Percentiles rank a stretch among this genome's conserved stretches.
phyloP scores from a whole-genome alignment of 2,113 vertebrate species.

The Megaceryle maxima region DNA sequence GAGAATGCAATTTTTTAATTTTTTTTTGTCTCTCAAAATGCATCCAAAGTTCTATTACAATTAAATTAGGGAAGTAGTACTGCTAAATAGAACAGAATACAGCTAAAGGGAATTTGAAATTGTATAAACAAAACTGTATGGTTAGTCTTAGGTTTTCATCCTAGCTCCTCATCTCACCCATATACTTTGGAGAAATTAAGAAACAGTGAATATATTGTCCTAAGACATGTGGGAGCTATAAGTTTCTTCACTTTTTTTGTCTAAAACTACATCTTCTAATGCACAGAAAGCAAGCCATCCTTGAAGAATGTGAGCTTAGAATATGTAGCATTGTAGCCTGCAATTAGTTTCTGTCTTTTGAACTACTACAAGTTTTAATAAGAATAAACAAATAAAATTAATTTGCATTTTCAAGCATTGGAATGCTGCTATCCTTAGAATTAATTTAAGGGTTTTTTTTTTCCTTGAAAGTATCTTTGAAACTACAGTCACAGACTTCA shows the following conservation, averaged over 20 bases:
- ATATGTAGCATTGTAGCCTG: not conserved
- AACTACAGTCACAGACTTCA: slow-evolving; percentile 29
- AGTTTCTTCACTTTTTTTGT: not conserved
- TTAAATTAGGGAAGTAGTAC: not conserved
- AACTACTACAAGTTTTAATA: slow-evolving; percentile 20
- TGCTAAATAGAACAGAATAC: not conserved
- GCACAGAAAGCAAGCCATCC: not conserved
- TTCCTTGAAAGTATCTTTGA: slow-evolving; percentile 40
- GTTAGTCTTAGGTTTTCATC: not conserved
- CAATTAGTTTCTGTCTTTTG: slow-evolving; percentile 14
- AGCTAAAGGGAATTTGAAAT: not conserved
- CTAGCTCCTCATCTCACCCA: not conserved
- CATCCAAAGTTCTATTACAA: not conserved
- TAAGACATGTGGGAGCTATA: not conserved
- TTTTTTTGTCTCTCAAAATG: not conserved
- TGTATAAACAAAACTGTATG: not conserved
- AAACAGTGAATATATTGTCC: not conserved
- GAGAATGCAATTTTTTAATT: not conserved
- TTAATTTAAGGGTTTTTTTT: not conserved
- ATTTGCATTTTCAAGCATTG: slow-evolving; percentile 1
- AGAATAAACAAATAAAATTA: slow-evolving; percentile 19
- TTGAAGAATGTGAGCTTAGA: not conserved
- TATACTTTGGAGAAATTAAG: not conserved
- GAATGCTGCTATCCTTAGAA: slow-evolving; percentile 22
- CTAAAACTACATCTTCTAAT: not conserved